A percentile compares a stretch with the other conserved stretches of the same genome.
Evolutionary conservation across 2,797 vertebrate species (phyloP).

Genomic region (Xenops minutus): DNA sequence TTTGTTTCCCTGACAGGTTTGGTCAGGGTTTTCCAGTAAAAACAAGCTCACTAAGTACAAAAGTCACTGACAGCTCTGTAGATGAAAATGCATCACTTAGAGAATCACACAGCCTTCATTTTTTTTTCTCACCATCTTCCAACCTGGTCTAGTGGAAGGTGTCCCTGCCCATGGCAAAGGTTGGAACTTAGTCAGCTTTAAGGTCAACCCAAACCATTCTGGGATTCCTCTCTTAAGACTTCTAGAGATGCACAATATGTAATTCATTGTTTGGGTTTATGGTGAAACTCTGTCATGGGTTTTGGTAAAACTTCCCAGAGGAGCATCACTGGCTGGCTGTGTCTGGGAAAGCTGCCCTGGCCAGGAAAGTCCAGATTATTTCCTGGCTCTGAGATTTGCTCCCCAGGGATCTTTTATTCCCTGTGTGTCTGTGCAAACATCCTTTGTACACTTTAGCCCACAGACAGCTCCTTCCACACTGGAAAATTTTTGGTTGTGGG

Average conservation of each 20-base stretch:
- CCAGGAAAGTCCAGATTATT: neutral
- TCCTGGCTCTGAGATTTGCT: neutral
- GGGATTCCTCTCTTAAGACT: neutral
- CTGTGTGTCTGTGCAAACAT: neutral
- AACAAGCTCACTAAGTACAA: neutral
- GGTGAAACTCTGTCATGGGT: neutral
- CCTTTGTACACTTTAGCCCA: neutral
- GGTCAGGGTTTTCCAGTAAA: neutral
- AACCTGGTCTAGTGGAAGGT: neutral
- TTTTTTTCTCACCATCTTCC: neutral
- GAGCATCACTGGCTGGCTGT: neutral
- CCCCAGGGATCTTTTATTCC: neutral
- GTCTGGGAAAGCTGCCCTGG: neutral
- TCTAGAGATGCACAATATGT: neutral
- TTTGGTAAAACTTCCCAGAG: neutral
- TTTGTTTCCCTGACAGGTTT: neutral
- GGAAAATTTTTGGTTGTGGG: neutral
- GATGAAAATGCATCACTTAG: neutral
- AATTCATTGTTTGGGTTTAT: neutral
- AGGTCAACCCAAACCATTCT: neutral
- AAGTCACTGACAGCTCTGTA: neutral
- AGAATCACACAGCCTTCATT: too few species aligned
- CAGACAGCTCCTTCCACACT: neutral
- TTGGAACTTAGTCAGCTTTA: neutral
- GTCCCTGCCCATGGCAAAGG: neutral